Percentiles rank a stretch among this genome's conserved stretches.
Evolutionary conservation across 2,888 invertebrate genomes (phyloP).

Genomic region (Mactromeris polynyma): DNA sequence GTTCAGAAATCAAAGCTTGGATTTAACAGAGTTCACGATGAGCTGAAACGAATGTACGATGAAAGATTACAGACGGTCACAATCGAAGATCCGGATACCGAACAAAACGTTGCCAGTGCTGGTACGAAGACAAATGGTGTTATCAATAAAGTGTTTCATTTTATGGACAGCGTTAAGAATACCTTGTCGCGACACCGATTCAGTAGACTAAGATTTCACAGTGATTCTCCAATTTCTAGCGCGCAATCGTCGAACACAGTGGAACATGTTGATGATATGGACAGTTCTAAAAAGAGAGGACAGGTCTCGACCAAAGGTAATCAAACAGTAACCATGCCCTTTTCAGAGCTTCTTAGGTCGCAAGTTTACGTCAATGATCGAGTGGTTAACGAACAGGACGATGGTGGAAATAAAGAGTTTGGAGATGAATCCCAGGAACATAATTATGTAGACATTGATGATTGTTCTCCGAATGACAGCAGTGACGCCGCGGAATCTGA

Average conservation of each 20-base stretch:
- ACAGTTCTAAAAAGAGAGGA: not conserved
- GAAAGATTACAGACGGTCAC: not conserved
- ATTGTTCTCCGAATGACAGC: not conserved
- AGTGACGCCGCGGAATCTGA: not conserved
- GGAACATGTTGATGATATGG: not conserved
- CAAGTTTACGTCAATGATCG: not conserved
- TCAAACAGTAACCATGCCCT: not conserved
- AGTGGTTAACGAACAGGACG: not conserved
- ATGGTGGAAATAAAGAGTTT: not conserved
- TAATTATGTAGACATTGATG: not conserved
- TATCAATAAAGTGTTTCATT: not conserved
- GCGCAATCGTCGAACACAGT: not conserved
- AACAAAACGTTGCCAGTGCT: not conserved
- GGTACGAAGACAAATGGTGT: not conserved
- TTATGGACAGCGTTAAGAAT: not conserved
- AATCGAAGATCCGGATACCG: not conserved
- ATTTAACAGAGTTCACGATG: conserved; percentile 41
- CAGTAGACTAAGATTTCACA: not conserved
- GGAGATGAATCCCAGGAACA: not conserved
- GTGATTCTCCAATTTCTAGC: not conserved
- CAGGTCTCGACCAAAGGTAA: not conserved
- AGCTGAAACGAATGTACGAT: conserved; percentile 24
- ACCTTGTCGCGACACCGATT: not conserved
- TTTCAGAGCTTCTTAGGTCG: not conserved
- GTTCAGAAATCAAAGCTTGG: conserved; percentile 32